Evolutionary conservation across 2,888 invertebrate species (phyloP).

Genomic region (Eilema griseolum): DNA sequence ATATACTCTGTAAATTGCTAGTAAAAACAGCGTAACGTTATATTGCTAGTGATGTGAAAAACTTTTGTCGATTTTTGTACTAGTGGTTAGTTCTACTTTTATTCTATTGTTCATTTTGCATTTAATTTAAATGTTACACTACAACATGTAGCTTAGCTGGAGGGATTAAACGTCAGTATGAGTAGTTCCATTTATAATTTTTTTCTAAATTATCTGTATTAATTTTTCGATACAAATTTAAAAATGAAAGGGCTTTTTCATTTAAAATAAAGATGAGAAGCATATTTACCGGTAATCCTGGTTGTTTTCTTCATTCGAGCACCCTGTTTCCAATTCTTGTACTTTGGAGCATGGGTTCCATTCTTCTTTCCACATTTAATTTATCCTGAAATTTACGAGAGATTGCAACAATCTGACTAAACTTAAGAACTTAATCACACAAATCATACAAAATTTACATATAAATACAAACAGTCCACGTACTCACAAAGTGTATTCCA

Average conservation of each 20-base stretch:
- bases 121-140: neutral
- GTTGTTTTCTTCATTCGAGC: too few relatives aligned
- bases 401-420: neutral
- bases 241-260: neutral
- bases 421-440: neutral
- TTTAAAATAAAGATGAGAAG: neutral
- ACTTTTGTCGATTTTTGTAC: neutral
- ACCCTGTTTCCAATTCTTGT: too few relatives aligned
- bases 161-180: neutral
- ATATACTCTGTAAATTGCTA: neutral
- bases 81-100: neutral
- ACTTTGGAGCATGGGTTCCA: too few relatives aligned
- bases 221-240: too few relatives aligned
- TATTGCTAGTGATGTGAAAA: constrained; percentile 19
- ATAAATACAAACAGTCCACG: neutral
- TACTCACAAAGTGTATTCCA: neutral
- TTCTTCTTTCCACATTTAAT: too few relatives aligned
- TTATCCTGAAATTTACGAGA: too few relatives aligned
- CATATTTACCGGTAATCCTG: too few relatives aligned
- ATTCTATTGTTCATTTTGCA: neutral
- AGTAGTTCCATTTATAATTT: too few relatives aligned
- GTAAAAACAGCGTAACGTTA: constrained; percentile 31
- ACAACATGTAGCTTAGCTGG: too few relatives aligned
- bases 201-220: too few relatives aligned
- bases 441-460: neutral